phyloP scores from a whole-genome alignment of 1,140 invertebrate genomes.

The Probaryconus sp. region DNA sequence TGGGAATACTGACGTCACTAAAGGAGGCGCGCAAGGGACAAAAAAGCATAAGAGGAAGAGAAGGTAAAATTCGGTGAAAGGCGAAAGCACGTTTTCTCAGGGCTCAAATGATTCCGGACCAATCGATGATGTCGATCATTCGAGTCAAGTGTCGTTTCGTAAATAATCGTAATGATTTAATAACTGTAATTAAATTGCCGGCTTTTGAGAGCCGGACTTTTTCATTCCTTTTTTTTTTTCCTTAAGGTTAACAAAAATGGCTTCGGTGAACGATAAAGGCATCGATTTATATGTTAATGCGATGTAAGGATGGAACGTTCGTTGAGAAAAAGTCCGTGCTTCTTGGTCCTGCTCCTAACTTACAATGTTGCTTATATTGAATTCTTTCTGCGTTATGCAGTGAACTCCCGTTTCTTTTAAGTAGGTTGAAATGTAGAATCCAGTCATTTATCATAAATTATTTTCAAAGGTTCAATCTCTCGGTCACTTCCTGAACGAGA shows the following conservation, averaged over 20 bases:
- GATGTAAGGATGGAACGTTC: too few relatives aligned
- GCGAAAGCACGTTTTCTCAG: too few relatives aligned
- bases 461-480: too few relatives aligned
- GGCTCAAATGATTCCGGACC: too few relatives aligned
- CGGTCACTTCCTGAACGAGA: too few relatives aligned
- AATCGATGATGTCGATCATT: constrained; percentile 30
- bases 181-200: constrained; percentile 48
- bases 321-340: too few relatives aligned
- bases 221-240: constrained; percentile 1
- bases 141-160: constrained; percentile 26
- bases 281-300: constrained; percentile 58
- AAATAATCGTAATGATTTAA: constrained; percentile 53
- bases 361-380: constrained; percentile 50
- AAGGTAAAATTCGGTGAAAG: too few relatives aligned
- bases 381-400: constrained; percentile 40
- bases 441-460: too few relatives aligned
- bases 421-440: too few relatives aligned
- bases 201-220: constrained; percentile 30
- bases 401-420: too few relatives aligned
- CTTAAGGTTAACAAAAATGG: constrained; percentile 41
- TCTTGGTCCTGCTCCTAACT: constrained; percentile 41
- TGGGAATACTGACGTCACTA: constrained; percentile 37
- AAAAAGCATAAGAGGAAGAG: too few relatives aligned
- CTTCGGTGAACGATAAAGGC: constrained; percentile 52
- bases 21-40: background rate